Evolutionary conservation across 2,797 vertebrate genomes (phyloP).

Genomic region (Bucorvus abyssinicus): DNA sequence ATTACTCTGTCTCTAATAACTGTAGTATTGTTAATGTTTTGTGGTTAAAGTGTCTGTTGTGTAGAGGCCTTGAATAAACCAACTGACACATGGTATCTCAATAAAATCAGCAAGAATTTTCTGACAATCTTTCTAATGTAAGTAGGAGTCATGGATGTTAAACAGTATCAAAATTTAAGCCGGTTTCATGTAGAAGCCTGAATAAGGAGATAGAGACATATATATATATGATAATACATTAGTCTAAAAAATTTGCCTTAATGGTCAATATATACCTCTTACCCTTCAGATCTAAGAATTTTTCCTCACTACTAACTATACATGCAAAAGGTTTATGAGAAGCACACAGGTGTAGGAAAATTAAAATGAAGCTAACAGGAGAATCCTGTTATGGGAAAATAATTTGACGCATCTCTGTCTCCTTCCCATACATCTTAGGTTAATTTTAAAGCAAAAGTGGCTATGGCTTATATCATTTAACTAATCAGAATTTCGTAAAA

Average conservation of each 20-base stretch:
- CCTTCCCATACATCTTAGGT: neutral
- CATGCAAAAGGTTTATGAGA: neutral
- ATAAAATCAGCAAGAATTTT: neutral
- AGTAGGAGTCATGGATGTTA: neutral
- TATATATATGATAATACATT: neutral
- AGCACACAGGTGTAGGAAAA: neutral
- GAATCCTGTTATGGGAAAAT: neutral
- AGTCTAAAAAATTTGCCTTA: neutral
- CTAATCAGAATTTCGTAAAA: neutral
- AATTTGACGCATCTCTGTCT: too few species aligned
- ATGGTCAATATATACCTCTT: neutral
- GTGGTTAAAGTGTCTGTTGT: neutral
- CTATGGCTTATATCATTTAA: neutral
- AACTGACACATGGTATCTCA: neutral
- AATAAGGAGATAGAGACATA: neutral
- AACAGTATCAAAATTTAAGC: neutral
- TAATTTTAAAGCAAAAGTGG: neutral
- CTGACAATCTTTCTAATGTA: neutral
- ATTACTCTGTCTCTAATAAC: neutral
- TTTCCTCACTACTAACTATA: neutral
- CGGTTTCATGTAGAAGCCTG: neutral
- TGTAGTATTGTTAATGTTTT: neutral
- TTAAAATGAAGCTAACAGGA: neutral
- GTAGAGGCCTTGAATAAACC: neutral
- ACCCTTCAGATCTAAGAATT: neutral